Evolutionary conservation across 64 coral and sea anemone genomes (phyloP), one percentile per base, ranked within the genome.

Genomic region (Astreopora myriophthalma): DNA sequence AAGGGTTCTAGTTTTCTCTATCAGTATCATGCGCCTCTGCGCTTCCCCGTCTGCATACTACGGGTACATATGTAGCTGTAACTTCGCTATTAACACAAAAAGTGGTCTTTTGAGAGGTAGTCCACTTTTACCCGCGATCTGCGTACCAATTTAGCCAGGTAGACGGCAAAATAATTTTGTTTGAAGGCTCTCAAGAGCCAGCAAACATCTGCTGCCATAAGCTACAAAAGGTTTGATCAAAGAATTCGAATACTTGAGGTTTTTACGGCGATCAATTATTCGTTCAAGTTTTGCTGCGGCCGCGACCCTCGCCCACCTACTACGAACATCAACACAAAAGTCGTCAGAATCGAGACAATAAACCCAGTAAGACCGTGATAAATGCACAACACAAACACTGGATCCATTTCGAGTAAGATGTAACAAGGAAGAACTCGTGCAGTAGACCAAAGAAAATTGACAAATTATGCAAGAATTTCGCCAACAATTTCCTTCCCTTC

Each of bases 151-250:
- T 12, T 24, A 34, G 60, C 28, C 77, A 24, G 27, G 52, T 27
- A 64, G 34, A n/a, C 25, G 7, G 52, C 17, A 27, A 20, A 37
- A 60, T 6, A 64, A 55, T 38, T 63, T 65, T 62, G 24, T 31
- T 65, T 83, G 8, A 34, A n/a, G 32, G 34, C 14, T 58, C n/a
- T 83, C 29, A 83, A 83, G 48, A 57, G 55, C 1, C 11, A 6
- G 55, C 20, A 65, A 83, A 83, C 79, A 83, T 83, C 79, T 83
- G 79, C 20, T 13, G n/a, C 58, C 51, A 25, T 83, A 64, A 83
- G n/a, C 52, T 63, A 60, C 61, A 7, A 33, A 83, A 11, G 20
- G 33, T 34, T 65, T 65, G 79, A 65, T 83, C 79, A 83, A 80
- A n/a, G 48, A 57, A 78, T 78, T 44, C 42, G 27, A 78, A 64